Percentiles rank a stretch among this genome's conserved stretches.
These are phyloP conservation scores for Phthorimaea operculella DNA, from an alignment of 1,140 invertebrate genomes.

Conservation along the genomic window DNA sequence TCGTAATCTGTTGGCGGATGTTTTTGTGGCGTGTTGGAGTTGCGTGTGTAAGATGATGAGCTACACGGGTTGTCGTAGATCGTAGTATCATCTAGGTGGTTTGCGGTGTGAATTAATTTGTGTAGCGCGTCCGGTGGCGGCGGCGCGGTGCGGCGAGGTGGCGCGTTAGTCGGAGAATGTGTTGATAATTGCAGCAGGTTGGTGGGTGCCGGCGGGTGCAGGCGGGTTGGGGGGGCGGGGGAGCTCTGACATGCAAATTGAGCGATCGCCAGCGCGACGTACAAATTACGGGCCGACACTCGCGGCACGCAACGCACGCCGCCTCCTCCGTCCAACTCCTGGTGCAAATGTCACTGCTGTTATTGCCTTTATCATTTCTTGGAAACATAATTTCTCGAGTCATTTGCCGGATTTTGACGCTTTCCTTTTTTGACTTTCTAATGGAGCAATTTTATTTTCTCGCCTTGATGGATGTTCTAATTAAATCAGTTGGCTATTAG, in stretches of 20 bases:
- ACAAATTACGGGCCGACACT: conserved; percentile 39
- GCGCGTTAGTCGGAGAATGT: conserved; percentile 34
- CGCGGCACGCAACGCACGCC: conserved; percentile 24
- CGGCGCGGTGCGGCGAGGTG: conserved; percentile 22
- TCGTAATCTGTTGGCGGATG: conserved; percentile 34
- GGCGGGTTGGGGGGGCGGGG: conserved; percentile 25
- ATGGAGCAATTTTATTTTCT: too few species aligned
- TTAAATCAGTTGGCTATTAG: too few species aligned
- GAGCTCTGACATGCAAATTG: conserved; percentile 50
- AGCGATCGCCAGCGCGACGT: conserved; percentile 37
- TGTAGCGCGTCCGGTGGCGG: conserved; percentile 16
- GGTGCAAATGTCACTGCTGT: not conserved
- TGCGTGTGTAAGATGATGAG: conserved; percentile 3
- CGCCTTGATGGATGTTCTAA: too few species aligned
- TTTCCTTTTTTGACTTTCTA: too few species aligned
- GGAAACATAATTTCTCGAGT: not conserved
- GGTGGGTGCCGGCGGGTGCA: conserved; percentile 1
- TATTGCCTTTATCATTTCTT: conserved; percentile 6
- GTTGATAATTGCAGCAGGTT: conserved; percentile 30
- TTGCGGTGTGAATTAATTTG: conserved; percentile 49
- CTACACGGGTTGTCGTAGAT: not conserved
- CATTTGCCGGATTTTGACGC: too few species aligned
- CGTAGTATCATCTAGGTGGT: not conserved
- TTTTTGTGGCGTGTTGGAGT: conserved; percentile 24
- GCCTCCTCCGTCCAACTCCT: not conserved